Conservation (phyloP, 2,888 invertebrate genomes). For the Philereme transversata region DNA sequence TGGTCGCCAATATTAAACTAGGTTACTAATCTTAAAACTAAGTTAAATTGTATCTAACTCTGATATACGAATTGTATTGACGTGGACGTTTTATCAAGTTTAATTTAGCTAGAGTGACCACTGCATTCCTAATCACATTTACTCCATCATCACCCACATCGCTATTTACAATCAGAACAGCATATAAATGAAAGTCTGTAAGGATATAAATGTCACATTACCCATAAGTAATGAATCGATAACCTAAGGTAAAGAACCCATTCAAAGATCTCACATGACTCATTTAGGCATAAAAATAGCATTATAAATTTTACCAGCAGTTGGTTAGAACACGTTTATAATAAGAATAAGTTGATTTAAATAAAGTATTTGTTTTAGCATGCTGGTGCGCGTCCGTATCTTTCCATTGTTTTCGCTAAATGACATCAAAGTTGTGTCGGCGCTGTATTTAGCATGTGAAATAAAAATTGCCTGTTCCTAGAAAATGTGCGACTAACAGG, state of each 20-base stretch:
- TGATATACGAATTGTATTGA: too few species aligned
- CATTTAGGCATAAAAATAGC: slow-evolving; percentile 78
- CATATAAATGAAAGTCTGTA: slow-evolving; percentile 27
- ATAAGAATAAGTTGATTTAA: slow-evolving; percentile 81
- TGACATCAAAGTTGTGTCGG: slow-evolving; percentile 81
- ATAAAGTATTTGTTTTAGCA: slow-evolving; percentile 76
- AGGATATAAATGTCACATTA: slow-evolving; percentile 39
- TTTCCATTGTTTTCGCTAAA: slow-evolving; percentile 84
- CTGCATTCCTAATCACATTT: slow-evolving; percentile 3
- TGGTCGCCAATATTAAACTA: too few species aligned
- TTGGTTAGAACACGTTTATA: slow-evolving; percentile 70
- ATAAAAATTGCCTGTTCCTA: slow-evolving; percentile 68
- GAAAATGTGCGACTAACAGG: slow-evolving; percentile 60
- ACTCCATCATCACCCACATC: slow-evolving; percentile 27
- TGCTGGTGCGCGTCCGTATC: slow-evolving; percentile 66
- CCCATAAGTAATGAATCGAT: slow-evolving; percentile 56
- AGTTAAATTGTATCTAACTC: too few species aligned
- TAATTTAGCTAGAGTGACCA: not conserved
- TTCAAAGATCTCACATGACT: slow-evolving; percentile 71
- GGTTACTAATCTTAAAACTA: too few species aligned
- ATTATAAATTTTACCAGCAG: slow-evolving; percentile 76
- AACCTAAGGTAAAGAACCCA: slow-evolving; percentile 61
- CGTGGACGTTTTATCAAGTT: too few species aligned
- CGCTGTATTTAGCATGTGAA: slow-evolving; percentile 75
- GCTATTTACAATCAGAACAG: slow-evolving; percentile 17